Base-by-base conservation (phyloP, 2,113 vertebrate genomes). In the Aegotheles bennettii region DNA sequence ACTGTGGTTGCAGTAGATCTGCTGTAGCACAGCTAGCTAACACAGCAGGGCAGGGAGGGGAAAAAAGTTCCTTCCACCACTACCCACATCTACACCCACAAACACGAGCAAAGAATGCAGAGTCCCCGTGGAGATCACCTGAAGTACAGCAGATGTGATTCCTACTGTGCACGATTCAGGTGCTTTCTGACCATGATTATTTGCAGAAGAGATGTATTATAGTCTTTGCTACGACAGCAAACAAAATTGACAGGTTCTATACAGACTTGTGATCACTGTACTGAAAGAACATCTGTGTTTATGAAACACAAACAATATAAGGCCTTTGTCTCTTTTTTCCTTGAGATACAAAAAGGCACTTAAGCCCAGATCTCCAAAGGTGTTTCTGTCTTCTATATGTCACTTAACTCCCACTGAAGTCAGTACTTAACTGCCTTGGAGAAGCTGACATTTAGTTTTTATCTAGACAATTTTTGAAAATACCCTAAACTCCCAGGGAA, bases 141-240 rank as follows among this genome's bases (percentile, higher is more conserved):
- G 11, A 57, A 83, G n/a, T 11, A 53, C 0, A 0, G 12, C 0
- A 0, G 3, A 2, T 1, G 0, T 9, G 54, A 29, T 45, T 64
- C 15, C 6, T 48, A 48, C 48, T 12, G 23, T 13, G 2, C 1
- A 0, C 7, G 54, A 29, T 50, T 64, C 17, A 7, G 10, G 15
- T 5, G 6, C 14, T 89, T 87, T 77, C 40, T n/a, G 29, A 40
- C 61, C 17, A 5, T 2, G 4, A 36, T 40, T 73, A 48, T 57
- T 68, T 53, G n/a, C 6, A 3, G 28, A 56, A 68, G 17, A 54
- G 28, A 50, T 21, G 2, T 11, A 13, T 42, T 31, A 16, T 6
- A 53, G 7, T 12, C 48, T 70, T 29, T 67, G 38, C 84, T 93
- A 16, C 33, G 56, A 77, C 25, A 11, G 17, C 40, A 77, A 45